Conservation (phyloP, 2,113 vertebrate genomes). For the Cettia cetti region DNA sequence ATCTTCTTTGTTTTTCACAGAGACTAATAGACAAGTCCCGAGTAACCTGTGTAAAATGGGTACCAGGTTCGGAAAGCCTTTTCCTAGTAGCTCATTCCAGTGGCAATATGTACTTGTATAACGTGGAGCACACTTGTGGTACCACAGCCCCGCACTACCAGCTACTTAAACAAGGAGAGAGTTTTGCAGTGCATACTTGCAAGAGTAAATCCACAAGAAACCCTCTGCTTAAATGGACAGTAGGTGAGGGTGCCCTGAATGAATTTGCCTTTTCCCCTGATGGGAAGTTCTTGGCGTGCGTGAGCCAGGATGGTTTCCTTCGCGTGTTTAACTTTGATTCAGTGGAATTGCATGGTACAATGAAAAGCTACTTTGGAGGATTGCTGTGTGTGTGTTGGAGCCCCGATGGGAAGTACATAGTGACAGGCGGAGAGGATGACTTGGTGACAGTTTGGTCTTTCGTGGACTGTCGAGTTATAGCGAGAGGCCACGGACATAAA, state of each 20-base stretch:
- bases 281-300: constrained; percentile 94
- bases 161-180: constrained; percentile 97
- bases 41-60: constrained; percentile 98
- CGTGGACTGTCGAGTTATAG: constrained; percentile 91
- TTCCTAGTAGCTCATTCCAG: constrained; percentile 98
- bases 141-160: constrained; percentile 97
- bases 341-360: constrained; percentile 93
- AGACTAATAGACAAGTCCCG: constrained; percentile 99
- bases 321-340: constrained; percentile 96
- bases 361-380: constrained; percentile 99
- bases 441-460: constrained; percentile 98
- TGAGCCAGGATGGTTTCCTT: constrained; percentile 96
- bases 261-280: constrained; percentile 98
- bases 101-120: constrained; percentile 97
- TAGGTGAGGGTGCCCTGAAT: constrained; percentile 95
- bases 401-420: constrained; percentile 94
- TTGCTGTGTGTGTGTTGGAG: constrained; percentile 99
- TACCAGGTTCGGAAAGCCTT: constrained; percentile 96
- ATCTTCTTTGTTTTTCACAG: constrained; percentile 80
- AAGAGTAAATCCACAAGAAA: constrained; percentile 98
- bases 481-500: constrained; percentile 94
- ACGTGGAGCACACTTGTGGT: constrained; percentile 96
- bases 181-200: constrained; percentile 95
- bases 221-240: constrained; percentile 95
- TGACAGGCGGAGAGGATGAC: constrained; percentile 96